Evolutionary conservation across 1,140 invertebrate species (phyloP).

Genomic region (Venturia canescens): DNA sequence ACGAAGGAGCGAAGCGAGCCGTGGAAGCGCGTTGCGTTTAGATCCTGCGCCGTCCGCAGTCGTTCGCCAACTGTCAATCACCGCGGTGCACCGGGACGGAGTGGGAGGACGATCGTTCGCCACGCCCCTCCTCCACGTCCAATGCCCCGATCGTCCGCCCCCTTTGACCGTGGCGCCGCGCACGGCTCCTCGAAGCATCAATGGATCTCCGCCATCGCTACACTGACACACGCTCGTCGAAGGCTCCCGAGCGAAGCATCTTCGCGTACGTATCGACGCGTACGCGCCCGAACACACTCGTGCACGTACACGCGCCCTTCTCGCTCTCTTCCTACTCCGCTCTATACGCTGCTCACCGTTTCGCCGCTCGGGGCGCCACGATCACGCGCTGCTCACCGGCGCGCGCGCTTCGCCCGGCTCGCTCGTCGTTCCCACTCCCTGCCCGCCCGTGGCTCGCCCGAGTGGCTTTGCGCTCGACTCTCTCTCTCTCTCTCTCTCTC

Average conservation of each 20-base stretch:
- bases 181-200: slow-evolving; percentile 35
- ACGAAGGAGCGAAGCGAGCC: slow-evolving; percentile 62
- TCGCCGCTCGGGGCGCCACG: no score
- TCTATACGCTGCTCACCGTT: no score
- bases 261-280: not conserved
- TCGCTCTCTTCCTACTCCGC: slow-evolving; percentile 10
- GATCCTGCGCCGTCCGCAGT: slow-evolving; percentile 81
- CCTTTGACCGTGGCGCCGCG: slow-evolving; percentile 48
- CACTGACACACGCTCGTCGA: slow-evolving; percentile 40
- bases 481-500: slow-evolving; percentile 24
- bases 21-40: slow-evolving; percentile 70
- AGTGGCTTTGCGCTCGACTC: not conserved
- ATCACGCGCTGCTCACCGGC: no score
- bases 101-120: slow-evolving; percentile 73
- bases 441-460: no score
- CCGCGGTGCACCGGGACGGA: slow-evolving; percentile 71
- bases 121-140: slow-evolving; percentile 68
- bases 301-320: not conserved
- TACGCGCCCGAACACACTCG: not conserved
- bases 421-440: no score
- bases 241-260: not conserved
- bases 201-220: slow-evolving; percentile 56
- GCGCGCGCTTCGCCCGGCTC: no score
- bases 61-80: slow-evolving; percentile 84
- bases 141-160: slow-evolving; percentile 65